Conservation (phyloP, 2,888 invertebrate species). For the Luffia ferchaultella region DNA sequence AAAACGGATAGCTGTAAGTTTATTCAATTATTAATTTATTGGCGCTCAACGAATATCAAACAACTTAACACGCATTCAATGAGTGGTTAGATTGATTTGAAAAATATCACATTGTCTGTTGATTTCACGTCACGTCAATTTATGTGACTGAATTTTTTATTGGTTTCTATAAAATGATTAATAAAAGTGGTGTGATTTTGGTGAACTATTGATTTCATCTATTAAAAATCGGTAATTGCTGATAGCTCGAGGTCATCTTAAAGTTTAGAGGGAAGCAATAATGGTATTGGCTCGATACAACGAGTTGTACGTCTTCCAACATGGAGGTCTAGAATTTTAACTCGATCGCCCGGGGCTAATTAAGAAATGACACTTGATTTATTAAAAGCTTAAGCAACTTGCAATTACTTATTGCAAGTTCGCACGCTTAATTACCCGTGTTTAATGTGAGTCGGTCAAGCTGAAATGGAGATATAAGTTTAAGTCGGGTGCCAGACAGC, state of each 20-base stretch:
- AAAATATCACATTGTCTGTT: conserved; percentile 7
- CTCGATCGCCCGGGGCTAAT: conserved; percentile 5
- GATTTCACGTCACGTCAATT: too few relatives aligned
- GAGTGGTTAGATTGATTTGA: conserved; percentile 4
- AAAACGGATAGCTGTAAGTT: too few relatives aligned
- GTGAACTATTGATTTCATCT: not conserved
- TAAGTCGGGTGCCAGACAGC: not conserved
- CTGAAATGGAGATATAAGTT: not conserved
- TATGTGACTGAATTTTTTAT: too few relatives aligned
- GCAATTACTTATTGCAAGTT: conserved; percentile 6
- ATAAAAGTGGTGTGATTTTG: too few relatives aligned
- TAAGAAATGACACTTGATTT: conserved; percentile 10
- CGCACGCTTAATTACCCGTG: conserved; percentile 4
- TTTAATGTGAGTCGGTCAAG: conserved; percentile 4
- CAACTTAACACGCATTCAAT: too few relatives aligned
- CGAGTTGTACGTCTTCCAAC: not conserved
- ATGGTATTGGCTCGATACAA: conserved; percentile 6
- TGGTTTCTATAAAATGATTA: too few relatives aligned
- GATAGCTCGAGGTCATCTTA: not conserved
- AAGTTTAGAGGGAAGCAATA: conserved; percentile 2
- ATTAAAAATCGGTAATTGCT: not conserved
- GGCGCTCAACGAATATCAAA: too few relatives aligned
- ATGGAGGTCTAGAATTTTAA: not conserved
- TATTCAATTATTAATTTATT: too few relatives aligned
- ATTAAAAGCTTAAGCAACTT: conserved; percentile 5